Conservation (phyloP, 2,797 vertebrate genomes). For the Peromyscus attwateri region DNA sequence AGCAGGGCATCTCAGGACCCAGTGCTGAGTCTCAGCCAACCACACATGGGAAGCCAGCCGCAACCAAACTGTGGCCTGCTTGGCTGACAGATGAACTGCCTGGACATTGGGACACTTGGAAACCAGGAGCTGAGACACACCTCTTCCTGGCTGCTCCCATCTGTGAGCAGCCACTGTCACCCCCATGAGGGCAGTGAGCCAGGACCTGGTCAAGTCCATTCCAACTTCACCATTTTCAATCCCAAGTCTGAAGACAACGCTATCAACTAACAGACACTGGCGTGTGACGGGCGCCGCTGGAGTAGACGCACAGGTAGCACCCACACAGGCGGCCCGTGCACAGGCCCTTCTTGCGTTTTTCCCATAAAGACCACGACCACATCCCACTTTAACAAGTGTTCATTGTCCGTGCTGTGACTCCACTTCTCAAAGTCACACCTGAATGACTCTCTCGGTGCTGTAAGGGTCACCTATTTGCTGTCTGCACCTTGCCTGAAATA, state of each 20-base stretch:
- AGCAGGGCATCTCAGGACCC: neutral
- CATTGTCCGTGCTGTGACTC: neutral
- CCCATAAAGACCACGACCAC: neutral
- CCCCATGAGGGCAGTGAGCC: neutral
- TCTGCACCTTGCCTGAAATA: neutral
- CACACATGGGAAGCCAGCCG: neutral
- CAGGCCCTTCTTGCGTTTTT: neutral
- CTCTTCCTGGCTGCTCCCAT: neutral
- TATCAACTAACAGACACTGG: neutral
- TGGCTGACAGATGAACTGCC: neutral
- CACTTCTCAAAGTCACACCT: neutral
- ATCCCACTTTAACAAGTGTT: neutral
- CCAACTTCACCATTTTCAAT: neutral
- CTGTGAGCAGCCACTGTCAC: neutral
- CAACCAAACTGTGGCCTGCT: neutral
- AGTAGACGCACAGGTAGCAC: neutral
- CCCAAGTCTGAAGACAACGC: neutral
- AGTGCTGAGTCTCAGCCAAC: neutral
- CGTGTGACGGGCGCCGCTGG: neutral
- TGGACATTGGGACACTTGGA: neutral
- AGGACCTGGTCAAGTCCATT: neutral
- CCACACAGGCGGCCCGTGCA: fast-evolving
- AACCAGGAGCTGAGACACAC: neutral
- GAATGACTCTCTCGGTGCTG: neutral
- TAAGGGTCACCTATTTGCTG: neutral